phyloP scores from a whole-genome alignment of 2,113 vertebrate genomes.

The Gambusia affinis region DNA sequence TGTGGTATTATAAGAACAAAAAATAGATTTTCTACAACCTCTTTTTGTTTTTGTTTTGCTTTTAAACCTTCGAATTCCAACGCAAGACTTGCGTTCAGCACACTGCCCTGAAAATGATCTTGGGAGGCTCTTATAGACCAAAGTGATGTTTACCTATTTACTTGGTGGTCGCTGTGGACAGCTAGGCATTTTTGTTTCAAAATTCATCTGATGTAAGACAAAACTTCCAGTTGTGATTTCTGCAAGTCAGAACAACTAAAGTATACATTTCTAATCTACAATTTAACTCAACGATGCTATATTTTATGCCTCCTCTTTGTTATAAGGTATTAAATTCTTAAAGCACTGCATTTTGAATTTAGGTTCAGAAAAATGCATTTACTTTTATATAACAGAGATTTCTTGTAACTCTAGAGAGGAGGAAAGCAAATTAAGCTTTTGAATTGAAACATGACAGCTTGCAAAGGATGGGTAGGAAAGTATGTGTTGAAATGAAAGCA shows the following conservation, averaged over 20 bases:
- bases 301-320: not conserved
- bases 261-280: no score
- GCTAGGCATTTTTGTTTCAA: not conserved
- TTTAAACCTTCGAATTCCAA: slow-evolving; percentile 1
- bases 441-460: not conserved
- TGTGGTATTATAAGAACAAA: not conserved
- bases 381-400: no score
- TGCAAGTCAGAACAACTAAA: no score
- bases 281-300: not conserved
- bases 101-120: slow-evolving; percentile 3
- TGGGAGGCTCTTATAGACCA: not conserved
- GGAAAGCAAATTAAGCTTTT: no score
- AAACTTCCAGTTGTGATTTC: no score
- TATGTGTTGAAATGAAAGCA: not conserved
- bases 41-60: no score
- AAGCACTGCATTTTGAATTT: no score
- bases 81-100: slow-evolving; percentile 7
- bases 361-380: no score
- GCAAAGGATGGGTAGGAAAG: not conserved
- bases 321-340: no score
- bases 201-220: not conserved
- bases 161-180: slow-evolving; percentile 13
- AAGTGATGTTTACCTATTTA: slow-evolving; percentile 27
- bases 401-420: no score
- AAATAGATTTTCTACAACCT: no score